Evolutionary conservation across 64 coral and sea anemone species (phyloP).

Genomic region (Hydrozoanthus tunicans): DNA sequence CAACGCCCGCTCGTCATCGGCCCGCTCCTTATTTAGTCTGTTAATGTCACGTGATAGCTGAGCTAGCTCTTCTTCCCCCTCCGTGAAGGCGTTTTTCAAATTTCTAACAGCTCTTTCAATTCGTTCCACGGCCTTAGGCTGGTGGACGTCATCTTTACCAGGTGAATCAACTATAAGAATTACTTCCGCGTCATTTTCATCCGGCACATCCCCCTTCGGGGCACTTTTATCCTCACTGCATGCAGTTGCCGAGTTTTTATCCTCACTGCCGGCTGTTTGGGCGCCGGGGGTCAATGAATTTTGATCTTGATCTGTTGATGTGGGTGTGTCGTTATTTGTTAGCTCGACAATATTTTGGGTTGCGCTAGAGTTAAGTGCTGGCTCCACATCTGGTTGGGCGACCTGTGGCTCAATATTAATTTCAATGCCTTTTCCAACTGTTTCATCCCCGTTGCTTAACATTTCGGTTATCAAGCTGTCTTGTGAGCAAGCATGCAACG

Average conservation of each 20-base stretch:
- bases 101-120: slow-evolving; percentile 24
- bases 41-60: background rate
- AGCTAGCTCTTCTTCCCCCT: slow-evolving; percentile 21
- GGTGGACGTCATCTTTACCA: background rate
- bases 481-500: slow-evolving; percentile 22
- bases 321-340: background rate
- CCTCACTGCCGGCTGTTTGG: background rate
- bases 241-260: background rate
- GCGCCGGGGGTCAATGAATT: background rate
- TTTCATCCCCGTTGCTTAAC: background rate
- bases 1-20: background rate
- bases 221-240: background rate
- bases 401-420: background rate
- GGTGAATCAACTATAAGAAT: slow-evolving; percentile 41
- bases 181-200: background rate
- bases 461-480: slow-evolving; percentile 26
- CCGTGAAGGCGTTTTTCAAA: slow-evolving; percentile 5
- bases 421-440: background rate
- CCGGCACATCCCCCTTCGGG: background rate
- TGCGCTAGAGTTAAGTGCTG: background rate
- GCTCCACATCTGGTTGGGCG: background rate
- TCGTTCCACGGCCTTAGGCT: background rate
- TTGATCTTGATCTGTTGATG: background rate
- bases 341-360: background rate
- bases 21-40: background rate